Evolutionary conservation across 2,797 vertebrate genomes (phyloP).

Genomic region (Ispidina picta): DNA sequence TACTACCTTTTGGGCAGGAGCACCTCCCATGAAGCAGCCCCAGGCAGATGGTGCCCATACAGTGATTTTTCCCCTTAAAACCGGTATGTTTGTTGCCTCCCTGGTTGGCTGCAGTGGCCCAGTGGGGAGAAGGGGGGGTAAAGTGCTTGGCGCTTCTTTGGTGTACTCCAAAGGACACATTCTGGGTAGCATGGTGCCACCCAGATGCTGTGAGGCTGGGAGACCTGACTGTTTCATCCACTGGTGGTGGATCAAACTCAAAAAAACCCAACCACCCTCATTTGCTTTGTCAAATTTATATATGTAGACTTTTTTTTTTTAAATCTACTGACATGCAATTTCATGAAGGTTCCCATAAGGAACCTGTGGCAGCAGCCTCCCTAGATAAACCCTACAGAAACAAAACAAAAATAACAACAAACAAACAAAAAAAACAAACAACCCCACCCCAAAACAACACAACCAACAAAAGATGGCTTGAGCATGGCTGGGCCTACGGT

Average conservation of each 20-base stretch:
- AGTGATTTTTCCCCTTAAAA: neutral
- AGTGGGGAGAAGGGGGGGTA: neutral
- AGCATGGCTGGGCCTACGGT: no score
- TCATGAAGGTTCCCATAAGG: neutral
- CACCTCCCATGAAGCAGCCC: neutral
- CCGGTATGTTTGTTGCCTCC: neutral
- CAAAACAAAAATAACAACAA: neutral
- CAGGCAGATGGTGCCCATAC: slow-evolving; percentile 6
- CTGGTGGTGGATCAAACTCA: neutral
- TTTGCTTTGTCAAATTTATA: neutral
- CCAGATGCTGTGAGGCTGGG: neutral
- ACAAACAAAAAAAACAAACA: no score
- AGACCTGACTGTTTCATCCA: neutral
- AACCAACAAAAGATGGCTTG: no score
- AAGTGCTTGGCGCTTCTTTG: slow-evolving; percentile 75
- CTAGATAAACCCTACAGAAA: neutral
- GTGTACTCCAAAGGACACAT: slow-evolving; percentile 59
- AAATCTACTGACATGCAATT: neutral
- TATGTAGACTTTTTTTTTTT: accelerated
- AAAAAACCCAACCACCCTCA: neutral
- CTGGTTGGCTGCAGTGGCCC: neutral
- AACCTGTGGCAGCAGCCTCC: neutral
- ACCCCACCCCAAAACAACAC: no score
- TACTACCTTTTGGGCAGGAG: neutral
- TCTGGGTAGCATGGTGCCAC: neutral